Evolutionary conservation across 2,888 invertebrate species (phyloP).

Genomic region (Patella pellucida): DNA sequence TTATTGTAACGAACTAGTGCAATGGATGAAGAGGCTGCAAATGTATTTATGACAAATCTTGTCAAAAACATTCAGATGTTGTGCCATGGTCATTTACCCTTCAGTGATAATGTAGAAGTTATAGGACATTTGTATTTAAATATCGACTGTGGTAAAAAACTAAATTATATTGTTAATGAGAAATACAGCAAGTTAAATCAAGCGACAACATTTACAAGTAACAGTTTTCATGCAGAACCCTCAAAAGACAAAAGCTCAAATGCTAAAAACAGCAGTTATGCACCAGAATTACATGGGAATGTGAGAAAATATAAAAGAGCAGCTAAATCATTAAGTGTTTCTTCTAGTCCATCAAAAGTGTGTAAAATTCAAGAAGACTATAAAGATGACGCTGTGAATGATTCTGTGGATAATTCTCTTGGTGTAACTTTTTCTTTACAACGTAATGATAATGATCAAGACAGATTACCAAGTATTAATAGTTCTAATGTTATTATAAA

Average conservation of each 20-base stretch:
- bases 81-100: not conserved
- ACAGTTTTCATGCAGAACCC: conserved; percentile 5
- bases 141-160: not conserved
- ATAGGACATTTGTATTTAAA: not conserved
- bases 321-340: no score
- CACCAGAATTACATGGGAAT: no score
- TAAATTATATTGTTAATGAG: conserved; percentile 7
- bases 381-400: not conserved
- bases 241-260: not conserved
- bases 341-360: no score
- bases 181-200: not conserved
- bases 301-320: no score
- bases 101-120: not conserved
- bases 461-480: no score
- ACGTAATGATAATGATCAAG: no score
- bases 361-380: no score
- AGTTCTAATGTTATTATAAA: no score
- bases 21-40: not conserved
- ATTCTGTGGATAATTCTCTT: conserved; percentile 1
- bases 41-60: not conserved
- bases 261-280: no score
- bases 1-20: no score
- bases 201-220: not conserved
- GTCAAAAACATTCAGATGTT: not conserved
- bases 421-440: not conserved